Base-by-base conservation (phyloP, 1,140 invertebrate species). In the Dendrolimus kikuchii region DNA sequence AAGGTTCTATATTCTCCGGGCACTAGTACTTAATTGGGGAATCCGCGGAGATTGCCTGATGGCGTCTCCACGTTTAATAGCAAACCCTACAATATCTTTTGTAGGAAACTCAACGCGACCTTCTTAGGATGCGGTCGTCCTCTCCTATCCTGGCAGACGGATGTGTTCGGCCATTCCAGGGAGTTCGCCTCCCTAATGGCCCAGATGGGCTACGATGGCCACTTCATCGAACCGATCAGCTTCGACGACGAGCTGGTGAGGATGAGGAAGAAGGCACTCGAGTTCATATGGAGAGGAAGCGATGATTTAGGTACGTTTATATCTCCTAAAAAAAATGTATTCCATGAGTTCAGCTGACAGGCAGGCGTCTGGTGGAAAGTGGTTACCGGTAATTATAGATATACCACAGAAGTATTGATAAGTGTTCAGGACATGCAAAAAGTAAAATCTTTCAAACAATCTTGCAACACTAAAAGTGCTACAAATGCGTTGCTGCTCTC, bases 151-250 rank as follows among this genome's bases (percentile, higher is more conserved):
- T 98, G 96, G 96, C 96, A 98, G 79, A 95, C 96, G 42, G 96
- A 98, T 88, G 94, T 94, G 0, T 97, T 96, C 71, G 96, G 96
- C 0, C 96, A 98, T 76, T 96, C 95, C 0, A 82, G 93, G 38
- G 96, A 98, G 87, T 91, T 92, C 82, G 94, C 95, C 0, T 95
- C 94, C 0, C 85, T 97, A 2, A 93, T 97, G 78, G 93, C 95
- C 0, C 93, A 93, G 62, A 90, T 95, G 87, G 94, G 93, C 5
- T 98, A 93, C 71, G 95, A 97, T 77, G 96, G 94, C 0, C 79
- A 97, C 9, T 95, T 98, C 64, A 92, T 98, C 60, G 95, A 92
- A 4, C 91, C 97, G 43, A 90, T 98, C 38, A 96, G 98, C 80
- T 95, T 94, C 76, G 90, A 94, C 55, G 97, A 99, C 70, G 96